Evolutionary conservation across 2,797 vertebrate genomes (phyloP).

Genomic region (Yasuhikotakia modesta): DNA sequence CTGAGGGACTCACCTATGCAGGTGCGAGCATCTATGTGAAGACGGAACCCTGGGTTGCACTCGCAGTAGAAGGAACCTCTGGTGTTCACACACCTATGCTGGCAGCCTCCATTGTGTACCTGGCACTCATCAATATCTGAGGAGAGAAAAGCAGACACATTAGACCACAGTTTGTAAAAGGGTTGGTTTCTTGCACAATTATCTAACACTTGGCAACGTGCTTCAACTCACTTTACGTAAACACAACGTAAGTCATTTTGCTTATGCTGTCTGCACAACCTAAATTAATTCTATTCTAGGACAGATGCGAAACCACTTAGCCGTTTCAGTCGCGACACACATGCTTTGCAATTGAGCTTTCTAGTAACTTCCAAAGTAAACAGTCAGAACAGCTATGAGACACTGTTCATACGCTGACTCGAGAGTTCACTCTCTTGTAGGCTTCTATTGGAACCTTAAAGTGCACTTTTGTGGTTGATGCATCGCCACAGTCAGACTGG

Average conservation of each 20-base stretch:
- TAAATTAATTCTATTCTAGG: slow-evolving; percentile 30
- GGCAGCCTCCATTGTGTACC: slow-evolving; percentile 84
- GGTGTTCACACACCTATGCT: slow-evolving; percentile 84
- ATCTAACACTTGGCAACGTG: not conserved
- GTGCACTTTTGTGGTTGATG: slow-evolving; percentile 29
- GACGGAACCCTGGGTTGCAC: slow-evolving; percentile 79
- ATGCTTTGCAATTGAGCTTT: slow-evolving; percentile 19
- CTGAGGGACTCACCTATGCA: slow-evolving; percentile 78
- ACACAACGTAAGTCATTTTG: slow-evolving; percentile 11
- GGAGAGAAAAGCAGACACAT: slow-evolving; percentile 10
- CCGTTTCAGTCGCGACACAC: slow-evolving; percentile 1
- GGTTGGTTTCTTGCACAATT: not conserved
- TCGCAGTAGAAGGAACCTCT: slow-evolving; percentile 80
- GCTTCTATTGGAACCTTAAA: not conserved
- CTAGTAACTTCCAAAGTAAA: slow-evolving; percentile 41
- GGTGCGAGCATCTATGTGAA: slow-evolving; percentile 81
- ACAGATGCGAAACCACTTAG: slow-evolving; percentile 12
- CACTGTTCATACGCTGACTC: slow-evolving; percentile 16
- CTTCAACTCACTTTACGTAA: not conserved
- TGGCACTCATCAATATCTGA: slow-evolving; percentile 85
- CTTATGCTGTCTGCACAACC: slow-evolving; percentile 16
- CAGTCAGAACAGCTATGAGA: slow-evolving; percentile 16
- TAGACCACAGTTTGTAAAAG: slow-evolving; percentile 1
- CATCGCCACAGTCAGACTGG: slow-evolving; percentile 30
- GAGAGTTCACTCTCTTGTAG: slow-evolving; percentile 4